phyloP scores from a whole-genome alignment of 2,797 vertebrate species.

The Gymnothorax javanicus region DNA sequence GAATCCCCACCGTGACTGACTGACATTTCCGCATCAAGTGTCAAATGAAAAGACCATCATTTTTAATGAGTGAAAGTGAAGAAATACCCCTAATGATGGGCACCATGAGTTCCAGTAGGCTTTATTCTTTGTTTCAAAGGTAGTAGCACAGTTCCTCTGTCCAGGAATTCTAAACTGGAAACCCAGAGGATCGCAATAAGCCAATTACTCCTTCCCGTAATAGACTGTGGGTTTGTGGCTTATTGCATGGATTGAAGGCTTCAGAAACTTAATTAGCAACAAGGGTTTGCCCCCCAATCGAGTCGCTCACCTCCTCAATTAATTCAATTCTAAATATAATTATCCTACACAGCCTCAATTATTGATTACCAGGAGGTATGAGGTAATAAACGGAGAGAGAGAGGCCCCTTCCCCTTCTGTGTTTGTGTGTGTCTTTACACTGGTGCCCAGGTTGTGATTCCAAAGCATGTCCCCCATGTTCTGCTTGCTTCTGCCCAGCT shows the following conservation, averaged over 20 bases:
- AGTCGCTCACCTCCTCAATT: conserved; percentile 58
- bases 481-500: background rate
- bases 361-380: background rate
- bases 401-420: background rate
- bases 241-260: conserved; percentile 60
- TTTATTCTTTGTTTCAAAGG: background rate
- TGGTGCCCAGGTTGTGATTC: conserved; percentile 29
- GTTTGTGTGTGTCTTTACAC: conserved; percentile 20
- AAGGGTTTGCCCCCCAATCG: conserved; percentile 49
- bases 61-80: background rate
- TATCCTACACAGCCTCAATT: conserved; percentile 44
- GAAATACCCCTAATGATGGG: background rate
- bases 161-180: conserved; percentile 35
- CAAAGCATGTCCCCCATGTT: background rate
- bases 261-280: conserved; percentile 61
- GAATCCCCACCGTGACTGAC: background rate
- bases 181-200: conserved; percentile 47
- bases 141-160: conserved; percentile 40
- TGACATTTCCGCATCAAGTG: background rate
- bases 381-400: background rate
- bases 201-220: conserved; percentile 63
- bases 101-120: background rate
- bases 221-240: conserved; percentile 59
- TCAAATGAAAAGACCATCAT: background rate
- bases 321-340: conserved; percentile 59